phyloP scores from a whole-genome alignment of 1,140 invertebrate genomes.

The Apis dorsata region DNA sequence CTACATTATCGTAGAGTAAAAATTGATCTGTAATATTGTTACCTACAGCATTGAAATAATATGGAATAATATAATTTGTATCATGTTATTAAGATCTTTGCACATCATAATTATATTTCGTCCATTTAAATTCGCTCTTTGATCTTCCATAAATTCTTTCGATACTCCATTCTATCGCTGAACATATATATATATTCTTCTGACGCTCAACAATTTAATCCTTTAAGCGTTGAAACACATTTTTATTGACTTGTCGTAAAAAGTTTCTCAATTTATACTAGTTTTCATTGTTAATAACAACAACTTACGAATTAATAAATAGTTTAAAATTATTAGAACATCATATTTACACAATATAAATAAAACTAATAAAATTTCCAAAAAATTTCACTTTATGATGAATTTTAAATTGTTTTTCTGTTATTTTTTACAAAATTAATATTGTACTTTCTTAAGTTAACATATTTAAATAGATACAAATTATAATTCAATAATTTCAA shows the following conservation, averaged over 20 bases:
- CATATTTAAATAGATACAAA: no score
- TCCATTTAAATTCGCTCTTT: background rate
- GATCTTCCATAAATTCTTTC: background rate
- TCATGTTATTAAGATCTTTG: background rate
- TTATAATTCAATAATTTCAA: no score
- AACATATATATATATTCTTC: background rate
- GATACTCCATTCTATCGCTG: background rate
- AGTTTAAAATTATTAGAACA: background rate
- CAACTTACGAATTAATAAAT: no score
- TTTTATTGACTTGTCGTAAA: slow-evolving; percentile 1
- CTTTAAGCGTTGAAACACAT: background rate
- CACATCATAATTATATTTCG: background rate
- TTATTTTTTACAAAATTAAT: no score
- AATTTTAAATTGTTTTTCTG: no score
- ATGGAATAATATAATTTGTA: background rate
- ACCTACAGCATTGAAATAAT: background rate
- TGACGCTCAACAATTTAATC: slow-evolving; percentile 4
- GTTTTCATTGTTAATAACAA: background rate
- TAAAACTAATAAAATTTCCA: background rate
- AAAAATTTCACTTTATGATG: background rate
- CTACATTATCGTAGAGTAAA: background rate
- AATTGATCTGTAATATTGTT: background rate
- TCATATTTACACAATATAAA: background rate
- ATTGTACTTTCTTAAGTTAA: no score
- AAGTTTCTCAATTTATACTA: background rate